Evolutionary conservation across 2,888 invertebrate species (phyloP).

Genomic region (Tetragonula carbonaria): DNA sequence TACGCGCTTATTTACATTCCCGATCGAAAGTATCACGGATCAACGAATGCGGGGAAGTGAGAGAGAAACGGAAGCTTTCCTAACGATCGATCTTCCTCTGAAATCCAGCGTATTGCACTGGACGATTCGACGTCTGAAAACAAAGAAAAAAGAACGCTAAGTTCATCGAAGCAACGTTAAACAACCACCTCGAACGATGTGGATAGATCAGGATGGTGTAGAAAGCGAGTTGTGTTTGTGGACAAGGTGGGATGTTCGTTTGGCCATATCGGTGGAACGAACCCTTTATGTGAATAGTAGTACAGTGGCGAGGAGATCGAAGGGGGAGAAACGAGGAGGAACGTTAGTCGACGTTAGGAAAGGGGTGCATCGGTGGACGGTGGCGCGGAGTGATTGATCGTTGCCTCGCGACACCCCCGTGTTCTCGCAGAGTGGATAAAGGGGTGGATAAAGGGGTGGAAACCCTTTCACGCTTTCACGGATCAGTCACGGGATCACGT

Average conservation of each 20-base stretch:
- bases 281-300: conserved; percentile 72
- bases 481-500: conserved; percentile 80
- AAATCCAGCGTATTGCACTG: conserved; percentile 25
- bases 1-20: neutral
- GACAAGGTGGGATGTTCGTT: conserved; percentile 58
- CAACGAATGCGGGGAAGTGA: neutral
- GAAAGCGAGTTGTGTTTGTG: conserved; percentile 54
- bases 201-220: conserved; percentile 44
- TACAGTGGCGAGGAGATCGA: conserved; percentile 17
- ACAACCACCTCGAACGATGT: conserved; percentile 44
- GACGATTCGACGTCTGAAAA: neutral
- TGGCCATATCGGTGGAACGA: conserved; percentile 65
- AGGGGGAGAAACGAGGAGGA: conserved; percentile 10
- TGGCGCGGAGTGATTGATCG: conserved; percentile 81
- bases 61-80: neutral
- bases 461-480: conserved; percentile 80
- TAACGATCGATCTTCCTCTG: conserved; percentile 14
- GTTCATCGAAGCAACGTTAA: conserved; percentile 42
- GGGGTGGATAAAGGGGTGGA: conserved; percentile 76
- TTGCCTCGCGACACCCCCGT: conserved; percentile 78
- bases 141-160: neutral
- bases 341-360: conserved; percentile 55
- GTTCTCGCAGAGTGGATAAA: conserved; percentile 77
- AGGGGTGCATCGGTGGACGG: conserved; percentile 66
- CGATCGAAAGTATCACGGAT: neutral